These are phyloP conservation scores for Mya arenaria DNA, from an alignment of 1,140 invertebrate species.

Conservation along the genomic window DNA sequence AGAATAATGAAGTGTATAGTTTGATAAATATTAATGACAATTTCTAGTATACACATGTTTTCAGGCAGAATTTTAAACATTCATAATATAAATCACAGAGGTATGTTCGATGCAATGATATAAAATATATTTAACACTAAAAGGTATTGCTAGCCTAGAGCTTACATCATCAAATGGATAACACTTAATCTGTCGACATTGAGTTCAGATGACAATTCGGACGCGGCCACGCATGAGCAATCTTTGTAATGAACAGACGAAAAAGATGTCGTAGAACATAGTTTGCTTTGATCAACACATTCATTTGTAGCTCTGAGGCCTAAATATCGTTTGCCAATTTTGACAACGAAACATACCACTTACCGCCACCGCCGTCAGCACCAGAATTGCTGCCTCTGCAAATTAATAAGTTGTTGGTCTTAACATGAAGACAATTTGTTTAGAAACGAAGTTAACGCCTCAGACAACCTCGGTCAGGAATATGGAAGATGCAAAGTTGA, in stretches of 20 bases:
- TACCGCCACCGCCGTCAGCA: neutral
- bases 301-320: neutral
- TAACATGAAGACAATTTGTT: too few relatives aligned
- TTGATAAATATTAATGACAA: too few relatives aligned
- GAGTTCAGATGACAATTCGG: neutral
- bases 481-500: too few relatives aligned
- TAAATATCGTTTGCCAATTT: neutral
- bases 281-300: neutral
- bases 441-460: too few relatives aligned
- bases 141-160: neutral
- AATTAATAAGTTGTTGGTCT: too few relatives aligned
- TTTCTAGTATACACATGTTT: too few relatives aligned
- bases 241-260: neutral
- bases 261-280: neutral
- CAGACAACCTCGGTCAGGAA: too few relatives aligned
- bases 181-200: neutral
- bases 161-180: neutral
- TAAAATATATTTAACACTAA: too few relatives aligned
- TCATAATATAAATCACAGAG: too few relatives aligned
- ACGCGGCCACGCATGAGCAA: neutral
- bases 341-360: neutral
- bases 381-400: neutral
- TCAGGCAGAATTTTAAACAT: too few relatives aligned
- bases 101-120: too few relatives aligned
- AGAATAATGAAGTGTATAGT: too few relatives aligned